Percentiles rank a stretch among this genome's conserved stretches.
phyloP scores from a whole-genome alignment of 37 sponge, comb jelly and placozoan species.

The Mnemiopsis leidyi region DNA sequence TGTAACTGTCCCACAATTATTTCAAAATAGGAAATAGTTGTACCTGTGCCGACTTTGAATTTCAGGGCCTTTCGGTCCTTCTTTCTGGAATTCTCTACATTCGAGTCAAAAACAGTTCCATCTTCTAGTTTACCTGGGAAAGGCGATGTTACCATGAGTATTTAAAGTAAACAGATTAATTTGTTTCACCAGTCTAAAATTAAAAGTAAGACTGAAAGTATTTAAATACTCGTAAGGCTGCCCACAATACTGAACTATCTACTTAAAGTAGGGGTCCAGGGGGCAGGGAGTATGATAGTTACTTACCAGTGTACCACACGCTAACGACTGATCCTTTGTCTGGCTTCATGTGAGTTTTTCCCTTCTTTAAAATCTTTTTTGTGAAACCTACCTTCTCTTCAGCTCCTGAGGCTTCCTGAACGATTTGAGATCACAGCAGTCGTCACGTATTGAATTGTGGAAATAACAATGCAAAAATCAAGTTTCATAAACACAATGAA shows the following conservation, averaged over 20 bases:
- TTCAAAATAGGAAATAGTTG: too few species aligned
- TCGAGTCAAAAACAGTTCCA: conserved; percentile 68
- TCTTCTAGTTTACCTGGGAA: conserved; percentile 61
- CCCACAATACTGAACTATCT: too few species aligned
- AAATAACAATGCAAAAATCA: too few species aligned
- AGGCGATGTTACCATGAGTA: background rate
- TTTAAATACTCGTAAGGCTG: too few species aligned
- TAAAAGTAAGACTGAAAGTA: too few species aligned
- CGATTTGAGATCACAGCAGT: too few species aligned
- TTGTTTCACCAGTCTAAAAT: too few species aligned
- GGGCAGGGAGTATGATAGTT: background rate
- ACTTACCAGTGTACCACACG: conserved; percentile 63
- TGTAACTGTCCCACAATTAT: too few species aligned
- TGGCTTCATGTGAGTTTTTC: conserved; percentile 59
- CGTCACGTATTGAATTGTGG: too few species aligned
- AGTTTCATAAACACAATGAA: too few species aligned
- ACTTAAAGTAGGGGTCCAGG: too few species aligned
- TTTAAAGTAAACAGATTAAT: background rate
- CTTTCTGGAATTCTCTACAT: conserved; percentile 65
- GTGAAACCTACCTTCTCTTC: conserved; percentile 64
- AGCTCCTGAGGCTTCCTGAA: background rate
- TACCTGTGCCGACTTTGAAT: conserved; percentile 67
- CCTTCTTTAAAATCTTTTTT: conserved; percentile 66
- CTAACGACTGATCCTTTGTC: conserved; percentile 64
- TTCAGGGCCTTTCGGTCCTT: conserved; percentile 60